These are phyloP conservation scores for Tapera naevia DNA, from an alignment of 2,797 vertebrate species.

Conservation along the genomic window DNA sequence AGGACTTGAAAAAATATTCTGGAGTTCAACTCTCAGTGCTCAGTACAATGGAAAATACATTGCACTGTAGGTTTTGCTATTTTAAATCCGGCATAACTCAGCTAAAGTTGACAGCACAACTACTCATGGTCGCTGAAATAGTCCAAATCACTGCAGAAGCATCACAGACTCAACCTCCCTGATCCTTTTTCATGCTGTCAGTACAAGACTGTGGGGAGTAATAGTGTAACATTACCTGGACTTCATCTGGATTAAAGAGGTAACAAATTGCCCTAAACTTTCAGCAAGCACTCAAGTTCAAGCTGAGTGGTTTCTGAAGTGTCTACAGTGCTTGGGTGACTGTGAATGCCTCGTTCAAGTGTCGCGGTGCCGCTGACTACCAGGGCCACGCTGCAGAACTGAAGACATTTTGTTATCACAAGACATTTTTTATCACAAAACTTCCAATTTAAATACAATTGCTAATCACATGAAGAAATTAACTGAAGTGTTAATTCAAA, in stretches of 20 bases:
- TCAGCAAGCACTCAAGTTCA: neutral
- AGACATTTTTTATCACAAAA: neutral
- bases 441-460: neutral
- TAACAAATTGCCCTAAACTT: neutral
- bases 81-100: neutral
- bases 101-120: neutral
- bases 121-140: neutral
- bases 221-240: neutral
- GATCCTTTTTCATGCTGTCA: neutral
- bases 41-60: neutral
- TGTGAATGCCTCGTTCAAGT: accelerated
- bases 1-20: neutral
- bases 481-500: neutral
- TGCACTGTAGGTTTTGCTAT: neutral
- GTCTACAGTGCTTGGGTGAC: neutral
- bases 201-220: neutral
- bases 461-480: neutral
- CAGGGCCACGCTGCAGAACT: neutral
- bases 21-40: neutral
- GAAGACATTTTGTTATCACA: neutral
- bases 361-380: neutral
- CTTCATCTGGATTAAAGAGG: neutral
- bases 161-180: neutral
- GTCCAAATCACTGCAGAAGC: neutral
- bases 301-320: neutral